Base-by-base conservation (phyloP, 2,797 vertebrate genomes). In the Echeneis naucrates region DNA sequence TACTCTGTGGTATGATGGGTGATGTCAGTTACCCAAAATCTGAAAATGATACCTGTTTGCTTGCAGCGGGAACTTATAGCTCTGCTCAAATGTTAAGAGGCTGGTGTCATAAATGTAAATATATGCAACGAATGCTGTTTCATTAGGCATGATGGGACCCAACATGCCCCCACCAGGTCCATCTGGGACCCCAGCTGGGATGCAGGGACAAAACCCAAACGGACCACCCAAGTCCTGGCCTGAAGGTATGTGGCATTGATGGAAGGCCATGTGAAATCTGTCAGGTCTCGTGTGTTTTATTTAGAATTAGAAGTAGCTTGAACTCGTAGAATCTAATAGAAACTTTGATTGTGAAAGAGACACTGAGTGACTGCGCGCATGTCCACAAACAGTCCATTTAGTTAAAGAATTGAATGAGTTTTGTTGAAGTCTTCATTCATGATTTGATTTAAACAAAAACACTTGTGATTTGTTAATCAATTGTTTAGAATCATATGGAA, bases 221-320 rank as follows among this genome's bases (percentile, higher is more conserved):
- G 97, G 95, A 67, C 97, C 97, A 61, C 95, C 97, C 2, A 99
- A 99, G 88, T 92, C 96, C 38, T 99, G 97, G 97, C 95, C 97
- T 27, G 97, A 99, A 95, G 98, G 97, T 98, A 77, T 30, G 2
- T 1, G 13, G 11, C 16, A 16, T 38, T 62, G 45, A n/a, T 68
- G 21, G 57, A 8, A 62, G 44, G 55, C 5, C 5, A 35, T 57
- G 11, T 59, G 5, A 38, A 53, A 59, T 9, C 27, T 13, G 10
- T 30, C 40, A 24, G n/a, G 51, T 13, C 12, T 50, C 19, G 35
- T 53, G 14, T 63, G 21, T 21, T 73, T n/a, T n/a, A n/a, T n/a
- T n/a, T n/a, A n/a, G n/a, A n/a, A n/a, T n/a, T n/a, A n/a, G n/a
- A n/a, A n/a, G n/a, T n/a, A n/a, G n/a, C n/a, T n/a, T n/a, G n/a